Evolutionary conservation across 1,140 invertebrate species (phyloP).

Genomic region (Cydia amplana): DNA sequence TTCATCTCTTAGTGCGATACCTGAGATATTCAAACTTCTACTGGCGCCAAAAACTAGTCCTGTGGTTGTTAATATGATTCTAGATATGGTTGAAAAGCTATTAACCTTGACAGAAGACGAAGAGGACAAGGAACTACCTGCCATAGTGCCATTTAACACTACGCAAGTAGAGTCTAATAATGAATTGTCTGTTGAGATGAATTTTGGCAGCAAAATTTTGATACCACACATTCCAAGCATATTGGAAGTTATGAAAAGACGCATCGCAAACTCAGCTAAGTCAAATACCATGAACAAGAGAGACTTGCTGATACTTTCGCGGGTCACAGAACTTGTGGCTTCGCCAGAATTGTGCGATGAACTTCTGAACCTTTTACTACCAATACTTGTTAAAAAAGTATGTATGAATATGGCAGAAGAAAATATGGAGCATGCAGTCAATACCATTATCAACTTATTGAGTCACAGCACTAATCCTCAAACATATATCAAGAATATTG

Average conservation of each 20-base stretch:
- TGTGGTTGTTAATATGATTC: slow-evolving; percentile 84
- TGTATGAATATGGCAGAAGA: slow-evolving; percentile 82
- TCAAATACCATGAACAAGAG: slow-evolving; percentile 81
- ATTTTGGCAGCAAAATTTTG: slow-evolving; percentile 87
- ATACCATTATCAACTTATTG: slow-evolving; percentile 87
- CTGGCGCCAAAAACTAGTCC: slow-evolving; percentile 82
- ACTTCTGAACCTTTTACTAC: slow-evolving; percentile 86
- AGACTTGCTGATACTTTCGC: slow-evolving; percentile 89
- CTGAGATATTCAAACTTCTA: slow-evolving; percentile 85
- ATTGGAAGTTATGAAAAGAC: slow-evolving; percentile 85
- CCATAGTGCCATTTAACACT: slow-evolving; percentile 63
- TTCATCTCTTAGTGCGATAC: slow-evolving; percentile 80
- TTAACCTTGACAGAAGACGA: slow-evolving; percentile 83
- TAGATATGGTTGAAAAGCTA: slow-evolving; percentile 90
- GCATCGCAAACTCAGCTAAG: slow-evolving; percentile 81
- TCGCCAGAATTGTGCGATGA: slow-evolving; percentile 84
- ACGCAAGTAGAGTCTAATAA: slow-evolving; percentile 55
- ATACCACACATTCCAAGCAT: slow-evolving; percentile 87
- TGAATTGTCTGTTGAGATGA: slow-evolving; percentile 69
- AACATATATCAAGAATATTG: slow-evolving; percentile 83
- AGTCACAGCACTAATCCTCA: slow-evolving; percentile 83
- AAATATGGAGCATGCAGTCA: slow-evolving; percentile 81
- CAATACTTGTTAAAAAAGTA: slow-evolving; percentile 86
- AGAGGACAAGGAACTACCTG: slow-evolving; percentile 65
- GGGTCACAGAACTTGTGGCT: slow-evolving; percentile 86